phyloP scores from a whole-genome alignment of 2,113 vertebrate genomes.

The Alouatta palliata region DNA sequence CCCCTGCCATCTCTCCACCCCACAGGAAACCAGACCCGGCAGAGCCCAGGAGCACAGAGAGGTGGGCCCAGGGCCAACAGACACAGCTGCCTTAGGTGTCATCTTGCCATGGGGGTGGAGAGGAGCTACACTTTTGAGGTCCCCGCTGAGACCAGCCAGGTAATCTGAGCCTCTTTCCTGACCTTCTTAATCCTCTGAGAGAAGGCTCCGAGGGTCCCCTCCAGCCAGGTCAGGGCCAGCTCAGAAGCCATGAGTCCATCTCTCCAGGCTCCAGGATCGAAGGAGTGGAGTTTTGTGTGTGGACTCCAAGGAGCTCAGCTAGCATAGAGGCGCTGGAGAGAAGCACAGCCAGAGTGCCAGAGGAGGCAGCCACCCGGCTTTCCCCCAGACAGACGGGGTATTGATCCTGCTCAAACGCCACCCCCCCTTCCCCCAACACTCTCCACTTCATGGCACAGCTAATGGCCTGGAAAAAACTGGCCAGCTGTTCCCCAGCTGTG shows the following conservation, averaged over 20 bases:
- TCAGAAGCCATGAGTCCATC: neutral
- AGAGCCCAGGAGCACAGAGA: neutral
- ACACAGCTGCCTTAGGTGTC: conserved; percentile 66
- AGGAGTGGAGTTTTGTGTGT: neutral
- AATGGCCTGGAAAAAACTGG: conserved; percentile 81
- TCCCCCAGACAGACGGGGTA: conserved; percentile 71
- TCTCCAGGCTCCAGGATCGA: neutral
- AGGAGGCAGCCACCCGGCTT: conserved; percentile 49
- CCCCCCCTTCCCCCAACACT: conserved; percentile 40
- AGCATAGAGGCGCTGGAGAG: neutral
- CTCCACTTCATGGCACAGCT: conserved; percentile 76
- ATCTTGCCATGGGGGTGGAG: conserved; percentile 40
- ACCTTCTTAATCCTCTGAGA: neutral
- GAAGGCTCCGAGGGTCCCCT: neutral
- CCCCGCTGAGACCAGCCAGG: neutral
- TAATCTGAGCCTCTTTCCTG: conserved; percentile 37
- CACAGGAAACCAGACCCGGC: neutral
- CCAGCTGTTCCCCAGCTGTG: conserved; percentile 81
- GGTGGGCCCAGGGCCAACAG: conserved; percentile 33
- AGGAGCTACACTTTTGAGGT: conserved; percentile 44
- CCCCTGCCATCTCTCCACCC: neutral
- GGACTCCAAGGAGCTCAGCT: neutral
- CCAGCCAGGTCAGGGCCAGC: neutral
- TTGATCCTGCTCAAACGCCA: conserved; percentile 56
- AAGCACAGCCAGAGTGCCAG: neutral